Conservation (phyloP, 2,113 vertebrate genomes). For the Eolophus roseicapilla region DNA sequence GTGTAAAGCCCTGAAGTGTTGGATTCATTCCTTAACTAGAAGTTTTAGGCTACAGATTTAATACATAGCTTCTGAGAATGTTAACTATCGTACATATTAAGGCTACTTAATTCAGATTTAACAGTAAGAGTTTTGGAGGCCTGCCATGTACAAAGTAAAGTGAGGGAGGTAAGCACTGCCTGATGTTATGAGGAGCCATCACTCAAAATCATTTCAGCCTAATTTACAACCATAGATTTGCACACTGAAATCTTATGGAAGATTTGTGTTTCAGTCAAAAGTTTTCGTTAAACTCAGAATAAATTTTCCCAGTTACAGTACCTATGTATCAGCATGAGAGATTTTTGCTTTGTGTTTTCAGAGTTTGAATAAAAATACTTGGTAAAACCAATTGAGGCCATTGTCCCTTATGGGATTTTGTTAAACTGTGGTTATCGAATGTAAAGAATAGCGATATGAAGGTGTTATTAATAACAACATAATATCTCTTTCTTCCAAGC, state of each 20-base stretch:
- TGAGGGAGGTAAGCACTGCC: slow-evolving; percentile 30
- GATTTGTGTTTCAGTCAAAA: background rate
- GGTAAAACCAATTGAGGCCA: background rate
- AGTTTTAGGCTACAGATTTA: slow-evolving; percentile 38
- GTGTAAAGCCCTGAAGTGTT: background rate
- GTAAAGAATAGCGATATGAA: slow-evolving; percentile 1
- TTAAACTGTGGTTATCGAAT: slow-evolving; percentile 8
- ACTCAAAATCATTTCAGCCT: slow-evolving; percentile 15
- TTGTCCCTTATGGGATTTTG: background rate
- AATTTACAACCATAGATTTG: slow-evolving; percentile 12
- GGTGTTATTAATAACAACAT: background rate
- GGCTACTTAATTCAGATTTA: slow-evolving; percentile 58
- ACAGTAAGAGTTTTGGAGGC: slow-evolving; percentile 47
- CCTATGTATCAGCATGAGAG: background rate
- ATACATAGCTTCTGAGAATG: slow-evolving; percentile 38
- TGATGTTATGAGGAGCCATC: slow-evolving; percentile 24
- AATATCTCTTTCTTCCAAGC: background rate
- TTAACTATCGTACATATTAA: slow-evolving; percentile 59
- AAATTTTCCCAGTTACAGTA: background rate
- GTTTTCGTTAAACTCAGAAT: background rate
- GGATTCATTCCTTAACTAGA: slow-evolving; percentile 7
- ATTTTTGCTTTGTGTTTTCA: background rate
- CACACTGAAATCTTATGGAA: background rate
- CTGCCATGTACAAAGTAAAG: slow-evolving; percentile 43
- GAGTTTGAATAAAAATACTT: background rate